Evolutionary conservation across 2,888 invertebrate species (phyloP), one percentile per base, ranked within the genome.

Genomic region (Notocelia uddmanniana): DNA sequence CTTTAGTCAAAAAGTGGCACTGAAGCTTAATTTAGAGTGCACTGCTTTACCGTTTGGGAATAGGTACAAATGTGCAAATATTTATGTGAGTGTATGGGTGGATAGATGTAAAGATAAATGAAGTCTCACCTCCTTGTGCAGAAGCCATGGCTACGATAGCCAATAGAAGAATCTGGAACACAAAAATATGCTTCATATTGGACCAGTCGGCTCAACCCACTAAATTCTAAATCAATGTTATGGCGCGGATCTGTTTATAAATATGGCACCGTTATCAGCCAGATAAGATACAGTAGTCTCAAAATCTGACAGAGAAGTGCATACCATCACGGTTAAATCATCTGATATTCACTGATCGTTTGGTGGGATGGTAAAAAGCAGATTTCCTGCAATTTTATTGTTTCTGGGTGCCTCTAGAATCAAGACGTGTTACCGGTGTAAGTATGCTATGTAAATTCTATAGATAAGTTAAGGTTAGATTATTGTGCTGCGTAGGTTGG

Each of bases 101-200:
- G n/a, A n/a, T 26, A 31, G 26, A 55, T 15, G 55, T 55, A 15
- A 26, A 18, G 13, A 58, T 6, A 31, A 31, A 31, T 31, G 31
- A 19, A 5, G 15, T 66, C 60, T 72, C 34, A 72, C 68, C 69
- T 67, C 77, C 77, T 69, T 81, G 81, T 11, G 80, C 78, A 15
- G 74, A 78, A 26, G 80, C 83, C 81, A 86, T 81, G 63, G 83
- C 86, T 64, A 85, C 74, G 8, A 86, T 55, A 34, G 79, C 83
- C 57, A 85, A 66, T 10, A 82, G 73, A 68, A 87, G 69, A 18
- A 85, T 74, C 87, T 87, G 87, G 11, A 83, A 82, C 37, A 78
- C 59, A 23, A 74, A 64, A 74, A 77, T 75, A 59, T 64, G 75
- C 66, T 78, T 78, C 79, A 81, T 74, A 57, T 50, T 72, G n/a